Evolutionary conservation across 2,888 invertebrate species (phyloP), one percentile per base, ranked within the genome.

Genomic region (Leptarthrus brevirostris): DNA sequence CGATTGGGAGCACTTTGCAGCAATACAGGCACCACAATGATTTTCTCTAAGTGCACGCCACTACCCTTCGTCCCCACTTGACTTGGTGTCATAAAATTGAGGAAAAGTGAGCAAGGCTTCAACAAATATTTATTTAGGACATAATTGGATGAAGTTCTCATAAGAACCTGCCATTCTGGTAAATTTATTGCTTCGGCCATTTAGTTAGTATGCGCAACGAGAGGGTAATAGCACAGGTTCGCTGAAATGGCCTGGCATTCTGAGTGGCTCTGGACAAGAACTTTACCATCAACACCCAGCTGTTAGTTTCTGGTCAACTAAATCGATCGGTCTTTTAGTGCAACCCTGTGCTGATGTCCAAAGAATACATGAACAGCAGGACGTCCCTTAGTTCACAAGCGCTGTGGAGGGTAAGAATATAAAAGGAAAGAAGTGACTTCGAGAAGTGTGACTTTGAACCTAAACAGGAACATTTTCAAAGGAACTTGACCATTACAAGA

Each of bases 41-140:
- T 18, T 49, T 49, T 49, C 16, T 18, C 49, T 44, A 64, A 69
- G 69, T 69, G 69, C 22, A 52, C 20, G 52, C 26, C 34, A 12
- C 52, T 18, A 10, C 8, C n/a, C 8, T 30, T 20, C 52, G 18
- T 20, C 52, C 47, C 8, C 16, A 30, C 47, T 24, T 49, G 49
- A 49, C 49, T 47, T 40, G 47, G 49, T 66, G 66, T 52, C 69
- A 52, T 69, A 69, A 69, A 69, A 69, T 18, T 52, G 18, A 52
- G 52, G 34, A 52, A 52, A 69, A 69, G 52, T 52, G 69, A 69
- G 44, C 44, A 20, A 47, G 52, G 36, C 69, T 52, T 52, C 16
- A 34, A 44, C 69, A 69, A 52, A 52, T 69, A 69, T 69, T 69
- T 69, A 69, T 52, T 69, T 69, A 69, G 69, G 69, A 69, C 52